These are phyloP conservation scores for Tribolium madens DNA, from an alignment of 1,140 invertebrate species.

Conservation along the genomic window DNA sequence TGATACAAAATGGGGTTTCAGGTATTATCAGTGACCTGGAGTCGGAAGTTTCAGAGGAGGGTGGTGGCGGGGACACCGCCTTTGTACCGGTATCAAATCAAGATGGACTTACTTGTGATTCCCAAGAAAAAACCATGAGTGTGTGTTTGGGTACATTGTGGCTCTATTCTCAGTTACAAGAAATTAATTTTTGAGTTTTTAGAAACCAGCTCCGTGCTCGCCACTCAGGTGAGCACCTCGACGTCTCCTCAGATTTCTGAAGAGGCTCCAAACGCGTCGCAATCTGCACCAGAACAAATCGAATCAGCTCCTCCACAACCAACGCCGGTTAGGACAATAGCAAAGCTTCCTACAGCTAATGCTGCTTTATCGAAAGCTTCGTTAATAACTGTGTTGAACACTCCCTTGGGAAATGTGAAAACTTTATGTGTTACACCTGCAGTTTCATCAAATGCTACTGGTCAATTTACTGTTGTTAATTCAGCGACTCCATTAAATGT, in stretches of 20 bases:
- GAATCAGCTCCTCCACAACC: slow-evolving; percentile 35
- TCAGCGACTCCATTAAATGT: slow-evolving; percentile 55
- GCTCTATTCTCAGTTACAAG: not conserved
- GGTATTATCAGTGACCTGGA: slow-evolving; percentile 59
- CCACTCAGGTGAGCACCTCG: slow-evolving; percentile 52
- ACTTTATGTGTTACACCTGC: slow-evolving; percentile 60
- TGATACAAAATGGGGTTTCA: not conserved
- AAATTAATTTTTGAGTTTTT: slow-evolving; percentile 25
- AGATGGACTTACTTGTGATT: slow-evolving; percentile 18
- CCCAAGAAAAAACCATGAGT: slow-evolving; percentile 59
- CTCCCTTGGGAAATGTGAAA: slow-evolving; percentile 62
- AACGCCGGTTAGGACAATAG: slow-evolving; percentile 49
- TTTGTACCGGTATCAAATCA: not conserved
- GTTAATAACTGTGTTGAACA: slow-evolving; percentile 63
- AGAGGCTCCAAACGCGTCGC: not conserved
- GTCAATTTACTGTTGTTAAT: slow-evolving; percentile 61
- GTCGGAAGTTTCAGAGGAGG: slow-evolving; percentile 50
- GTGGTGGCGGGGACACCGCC: slow-evolving; percentile 58
- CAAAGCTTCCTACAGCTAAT: slow-evolving; percentile 53
- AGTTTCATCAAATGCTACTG: slow-evolving; percentile 54
- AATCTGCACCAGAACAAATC: slow-evolving; percentile 10
- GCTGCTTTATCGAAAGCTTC: slow-evolving; percentile 56
- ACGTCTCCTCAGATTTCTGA: slow-evolving; percentile 25
- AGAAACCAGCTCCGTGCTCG: slow-evolving; percentile 56
- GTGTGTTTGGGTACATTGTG: slow-evolving; percentile 58